Conservation (phyloP, 1,140 invertebrate genomes). For the Anastrepha obliqua region DNA sequence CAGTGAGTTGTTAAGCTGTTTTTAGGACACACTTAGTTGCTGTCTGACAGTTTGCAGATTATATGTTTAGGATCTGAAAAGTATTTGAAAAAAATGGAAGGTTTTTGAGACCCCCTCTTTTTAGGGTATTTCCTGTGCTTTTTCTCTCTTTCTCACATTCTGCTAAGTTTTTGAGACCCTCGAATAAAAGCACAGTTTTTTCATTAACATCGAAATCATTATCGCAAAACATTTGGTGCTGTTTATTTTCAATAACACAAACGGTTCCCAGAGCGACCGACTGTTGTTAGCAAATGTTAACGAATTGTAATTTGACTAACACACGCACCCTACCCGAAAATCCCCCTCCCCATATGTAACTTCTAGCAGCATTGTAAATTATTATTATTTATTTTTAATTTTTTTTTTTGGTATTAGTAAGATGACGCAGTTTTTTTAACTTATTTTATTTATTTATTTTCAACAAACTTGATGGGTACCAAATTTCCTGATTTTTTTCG, state of each 20-base stretch:
- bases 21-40: not conserved
- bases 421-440: not conserved
- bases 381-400: constrained; percentile 8
- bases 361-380: constrained; percentile 32
- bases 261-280: not conserved
- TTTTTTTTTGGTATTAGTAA: constrained; percentile 19
- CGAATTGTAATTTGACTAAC: constrained; percentile 29
- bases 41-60: not conserved
- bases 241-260: constrained; percentile 31
- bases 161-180: not conserved
- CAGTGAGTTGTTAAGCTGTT: not conserved
- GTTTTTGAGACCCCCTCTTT: not conserved
- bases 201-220: constrained; percentile 34
- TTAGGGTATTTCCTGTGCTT: constrained; percentile 22
- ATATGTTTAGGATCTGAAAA: not conserved
- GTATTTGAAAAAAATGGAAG: not conserved
- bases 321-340: not conserved
- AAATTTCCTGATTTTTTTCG: not conserved
- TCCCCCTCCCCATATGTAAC: not conserved
- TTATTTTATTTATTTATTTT: not conserved
- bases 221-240: constrained; percentile 44
- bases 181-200: not conserved
- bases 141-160: not conserved
- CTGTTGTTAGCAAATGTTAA: constrained; percentile 24
- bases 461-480: not conserved